Conservation (phyloP, 37 sponge, comb jelly and placozoan genomes). For the Beroe forskalii region DNA sequence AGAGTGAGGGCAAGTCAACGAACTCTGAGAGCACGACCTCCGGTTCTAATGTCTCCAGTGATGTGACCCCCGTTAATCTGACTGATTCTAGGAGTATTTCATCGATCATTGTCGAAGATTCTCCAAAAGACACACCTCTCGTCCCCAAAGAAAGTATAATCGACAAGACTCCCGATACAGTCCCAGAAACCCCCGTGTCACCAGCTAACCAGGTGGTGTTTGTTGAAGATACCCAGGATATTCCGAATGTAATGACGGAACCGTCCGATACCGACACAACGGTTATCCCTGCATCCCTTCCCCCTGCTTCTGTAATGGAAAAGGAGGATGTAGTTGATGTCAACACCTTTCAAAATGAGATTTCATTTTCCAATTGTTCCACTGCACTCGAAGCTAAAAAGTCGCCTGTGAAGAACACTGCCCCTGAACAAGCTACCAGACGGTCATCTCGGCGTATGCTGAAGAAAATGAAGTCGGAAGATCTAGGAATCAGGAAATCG, state of each 20-base stretch:
- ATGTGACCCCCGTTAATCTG: not conserved
- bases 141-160: not conserved
- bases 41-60: not conserved
- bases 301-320: not conserved
- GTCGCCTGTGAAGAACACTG: not conserved
- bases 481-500: conserved; percentile 10
- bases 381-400: not conserved
- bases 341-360: not conserved
- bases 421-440: not conserved
- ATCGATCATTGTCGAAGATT: not conserved
- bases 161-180: not conserved
- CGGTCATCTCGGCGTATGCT: not conserved
- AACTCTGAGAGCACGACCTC: not conserved
- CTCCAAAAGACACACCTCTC: not conserved
- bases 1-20: not conserved
- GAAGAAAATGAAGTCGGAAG: conserved; percentile 9
- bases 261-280: not conserved
- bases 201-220: not conserved
- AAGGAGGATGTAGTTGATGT: not conserved
- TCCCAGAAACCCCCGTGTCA: not conserved
- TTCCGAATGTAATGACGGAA: not conserved
- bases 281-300: not conserved
- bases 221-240: conserved; percentile 22
- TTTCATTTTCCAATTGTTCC: conserved; percentile 3
- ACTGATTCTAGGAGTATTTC: not conserved